Evolutionary conservation across 2,888 invertebrate genomes (phyloP).

Genomic region (Eupithecia exiguata): DNA sequence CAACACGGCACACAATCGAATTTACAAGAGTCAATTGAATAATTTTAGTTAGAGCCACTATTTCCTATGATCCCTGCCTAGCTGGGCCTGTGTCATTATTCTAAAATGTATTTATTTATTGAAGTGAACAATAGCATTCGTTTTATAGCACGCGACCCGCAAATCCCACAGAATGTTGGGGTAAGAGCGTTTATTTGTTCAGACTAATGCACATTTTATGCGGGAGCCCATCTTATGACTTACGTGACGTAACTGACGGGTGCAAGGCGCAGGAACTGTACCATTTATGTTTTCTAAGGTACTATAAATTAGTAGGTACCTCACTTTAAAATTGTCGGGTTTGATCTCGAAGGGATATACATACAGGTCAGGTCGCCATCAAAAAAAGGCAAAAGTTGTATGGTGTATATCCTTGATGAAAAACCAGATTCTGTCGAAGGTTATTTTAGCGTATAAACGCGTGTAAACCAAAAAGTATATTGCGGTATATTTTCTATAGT

Average conservation of each 20-base stretch:
- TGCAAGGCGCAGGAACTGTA: slow-evolving; percentile 37
- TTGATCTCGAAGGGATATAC: neutral
- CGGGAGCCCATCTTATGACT: slow-evolving; percentile 76
- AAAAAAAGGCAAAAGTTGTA: no score
- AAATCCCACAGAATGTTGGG: slow-evolving; percentile 70
- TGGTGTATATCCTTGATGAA: neutral
- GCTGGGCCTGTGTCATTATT: neutral
- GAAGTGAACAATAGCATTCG: slow-evolving; percentile 48
- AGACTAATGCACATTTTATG: slow-evolving; percentile 81
- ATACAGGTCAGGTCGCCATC: neutral
- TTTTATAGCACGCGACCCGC: slow-evolving; percentile 64
- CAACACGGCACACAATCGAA: no score
- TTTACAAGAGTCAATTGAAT: no score
- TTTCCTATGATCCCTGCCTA: no score
- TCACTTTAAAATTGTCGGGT: neutral
- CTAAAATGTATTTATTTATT: neutral
- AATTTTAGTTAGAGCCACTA: no score
- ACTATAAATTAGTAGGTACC: neutral
- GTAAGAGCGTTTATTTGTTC: slow-evolving; percentile 81
- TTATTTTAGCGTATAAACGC: no score
- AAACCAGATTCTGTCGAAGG: neutral
- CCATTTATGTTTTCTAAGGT: neutral
- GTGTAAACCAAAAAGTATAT: no score
- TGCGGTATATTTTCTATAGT: no score
- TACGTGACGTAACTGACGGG: slow-evolving; percentile 68